Conservation (phyloP, 2,888 invertebrate genomes). For the Watsonalla cultraria region DNA sequence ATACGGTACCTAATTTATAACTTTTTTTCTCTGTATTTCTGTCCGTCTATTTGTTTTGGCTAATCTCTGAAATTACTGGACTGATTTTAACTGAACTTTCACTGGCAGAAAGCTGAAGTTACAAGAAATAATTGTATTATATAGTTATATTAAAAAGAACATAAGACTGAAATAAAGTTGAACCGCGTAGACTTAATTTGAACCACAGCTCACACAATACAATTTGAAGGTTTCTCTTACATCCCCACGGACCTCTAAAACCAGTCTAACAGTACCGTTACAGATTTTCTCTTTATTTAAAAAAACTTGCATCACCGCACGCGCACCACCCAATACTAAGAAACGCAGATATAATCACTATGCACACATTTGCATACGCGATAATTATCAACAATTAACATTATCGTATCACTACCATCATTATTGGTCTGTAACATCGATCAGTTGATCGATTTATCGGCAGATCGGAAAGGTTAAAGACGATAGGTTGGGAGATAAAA, state of each 20-base stretch:
- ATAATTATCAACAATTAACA: conserved; percentile 28
- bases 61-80: too few relatives aligned
- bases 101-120: too few relatives aligned
- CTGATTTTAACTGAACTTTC: too few relatives aligned
- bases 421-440: not conserved
- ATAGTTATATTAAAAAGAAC: too few relatives aligned
- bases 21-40: too few relatives aligned
- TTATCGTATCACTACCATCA: conserved; percentile 9
- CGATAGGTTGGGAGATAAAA: too few relatives aligned
- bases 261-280: conserved; percentile 13
- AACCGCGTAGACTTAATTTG: too few relatives aligned
- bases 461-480: not conserved
- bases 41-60: too few relatives aligned
- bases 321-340: conserved; percentile 26
- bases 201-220: too few relatives aligned
- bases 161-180: too few relatives aligned
- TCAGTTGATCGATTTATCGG: conserved; percentile 1
- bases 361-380: conserved; percentile 34
- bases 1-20: too few relatives aligned
- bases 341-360: conserved; percentile 35
- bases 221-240: not conserved
- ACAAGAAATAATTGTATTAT: too few relatives aligned
- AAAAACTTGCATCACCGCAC: conserved; percentile 30
- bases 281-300: conserved; percentile 45
- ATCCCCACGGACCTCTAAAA: not conserved